Conservation (phyloP, 2,888 invertebrate species). For the Noctua janthina region DNA sequence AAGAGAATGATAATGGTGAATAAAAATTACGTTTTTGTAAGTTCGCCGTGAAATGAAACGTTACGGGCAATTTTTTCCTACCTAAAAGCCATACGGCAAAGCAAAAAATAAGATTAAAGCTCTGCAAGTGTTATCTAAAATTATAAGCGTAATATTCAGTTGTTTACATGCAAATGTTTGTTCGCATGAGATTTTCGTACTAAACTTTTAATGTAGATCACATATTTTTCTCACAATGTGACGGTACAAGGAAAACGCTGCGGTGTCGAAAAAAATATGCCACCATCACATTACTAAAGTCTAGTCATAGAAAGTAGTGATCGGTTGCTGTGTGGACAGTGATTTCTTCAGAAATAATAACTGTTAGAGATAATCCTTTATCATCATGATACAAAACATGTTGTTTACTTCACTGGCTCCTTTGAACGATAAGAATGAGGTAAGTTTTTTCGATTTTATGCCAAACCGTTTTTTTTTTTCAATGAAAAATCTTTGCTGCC, state of each 20-base stretch:
- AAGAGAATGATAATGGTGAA: constrained; percentile 16
- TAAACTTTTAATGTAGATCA: neutral
- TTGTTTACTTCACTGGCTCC: constrained; percentile 74
- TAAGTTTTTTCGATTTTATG: constrained; percentile 53
- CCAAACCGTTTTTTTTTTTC: neutral
- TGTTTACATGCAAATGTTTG: no score
- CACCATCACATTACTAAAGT: constrained; percentile 10
- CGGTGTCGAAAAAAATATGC: neutral
- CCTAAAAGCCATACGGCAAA: neutral
- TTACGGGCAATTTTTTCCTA: neutral
- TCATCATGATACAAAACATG: constrained; percentile 78
- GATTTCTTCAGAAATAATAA: constrained; percentile 13
- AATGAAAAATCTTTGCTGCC: neutral
- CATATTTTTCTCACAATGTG: neutral
- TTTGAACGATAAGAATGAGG: constrained; percentile 76
- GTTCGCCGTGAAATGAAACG: neutral
- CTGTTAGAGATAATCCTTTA: constrained; percentile 12
- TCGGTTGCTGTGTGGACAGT: constrained; percentile 33
- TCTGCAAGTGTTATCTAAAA: no score
- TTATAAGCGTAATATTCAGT: no score
- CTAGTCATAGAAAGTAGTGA: constrained; percentile 32
- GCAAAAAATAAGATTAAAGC: constrained; percentile 5
- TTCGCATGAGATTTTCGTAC: neutral
- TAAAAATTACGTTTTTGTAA: neutral
- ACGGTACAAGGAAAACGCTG: constrained; percentile 34